These are phyloP conservation scores for Imbricaverruca yamaguchii DNA, from an alignment of 2,888 invertebrate species.

Conservation along the genomic window DNA sequence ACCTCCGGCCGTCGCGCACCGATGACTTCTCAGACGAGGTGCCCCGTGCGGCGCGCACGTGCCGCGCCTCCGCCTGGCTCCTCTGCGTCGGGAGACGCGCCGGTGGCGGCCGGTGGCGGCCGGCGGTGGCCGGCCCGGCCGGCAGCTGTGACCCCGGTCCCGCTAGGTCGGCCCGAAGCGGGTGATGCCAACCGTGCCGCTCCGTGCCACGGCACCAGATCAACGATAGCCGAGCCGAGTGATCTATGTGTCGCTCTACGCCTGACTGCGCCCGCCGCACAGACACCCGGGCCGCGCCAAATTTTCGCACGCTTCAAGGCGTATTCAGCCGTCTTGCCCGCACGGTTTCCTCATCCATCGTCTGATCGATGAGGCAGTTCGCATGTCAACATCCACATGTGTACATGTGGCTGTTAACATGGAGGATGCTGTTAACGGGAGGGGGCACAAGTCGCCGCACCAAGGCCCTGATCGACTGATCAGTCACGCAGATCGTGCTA, in stretches of 20 bases:
- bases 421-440: too few species aligned
- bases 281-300: not conserved
- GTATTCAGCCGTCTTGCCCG: too few species aligned
- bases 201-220: not conserved
- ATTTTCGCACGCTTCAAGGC: not conserved
- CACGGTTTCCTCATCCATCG: too few species aligned
- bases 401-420: too few species aligned
- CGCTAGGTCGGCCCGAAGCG: not conserved
- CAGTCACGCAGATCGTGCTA: too few species aligned
- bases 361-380: too few species aligned
- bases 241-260: not conserved
- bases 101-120: not conserved
- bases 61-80: not conserved
- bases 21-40: not conserved
- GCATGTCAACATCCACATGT: too few species aligned
- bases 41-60: not conserved
- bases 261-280: not conserved
- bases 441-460: too few species aligned
- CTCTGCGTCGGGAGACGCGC: not conserved
- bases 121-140: not conserved
- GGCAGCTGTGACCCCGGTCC: not conserved
- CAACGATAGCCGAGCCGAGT: not conserved
- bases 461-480: too few species aligned
- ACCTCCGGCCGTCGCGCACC: not conserved
- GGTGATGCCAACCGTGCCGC: not conserved